Percentiles rank a stretch among this genome's conserved stretches.
Conservation (phyloP, 2,113 vertebrate genomes). For the Mesitornis unicolor region DNA sequence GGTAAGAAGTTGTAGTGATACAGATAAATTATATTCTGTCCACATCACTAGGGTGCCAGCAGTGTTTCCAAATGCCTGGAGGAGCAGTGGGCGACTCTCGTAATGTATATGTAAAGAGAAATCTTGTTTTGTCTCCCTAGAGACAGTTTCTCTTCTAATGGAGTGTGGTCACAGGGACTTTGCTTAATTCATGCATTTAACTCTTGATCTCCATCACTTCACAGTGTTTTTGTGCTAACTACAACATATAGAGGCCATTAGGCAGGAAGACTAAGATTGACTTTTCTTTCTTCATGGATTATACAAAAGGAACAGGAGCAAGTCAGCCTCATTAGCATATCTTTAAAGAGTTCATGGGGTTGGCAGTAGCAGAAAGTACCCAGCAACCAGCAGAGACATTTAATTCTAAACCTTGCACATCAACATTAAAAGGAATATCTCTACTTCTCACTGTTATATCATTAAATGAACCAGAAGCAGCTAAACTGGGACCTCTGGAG, state of each 20-base stretch:
- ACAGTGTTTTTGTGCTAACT: constrained; percentile 50
- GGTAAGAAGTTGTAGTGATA: neutral
- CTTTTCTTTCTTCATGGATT: constrained; percentile 56
- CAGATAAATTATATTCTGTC: constrained; percentile 54
- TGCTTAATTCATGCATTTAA: constrained; percentile 56
- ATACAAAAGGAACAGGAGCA: constrained; percentile 41
- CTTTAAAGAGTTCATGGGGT: constrained; percentile 49
- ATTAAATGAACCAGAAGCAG: constrained; percentile 36
- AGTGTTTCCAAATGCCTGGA: constrained; percentile 28
- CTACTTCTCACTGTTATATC: neutral
- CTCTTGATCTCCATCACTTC: constrained; percentile 1
- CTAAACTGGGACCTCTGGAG: constrained; percentile 44
- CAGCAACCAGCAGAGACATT: constrained; percentile 52
- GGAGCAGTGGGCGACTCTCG: constrained; percentile 34
- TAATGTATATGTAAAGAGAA: constrained; percentile 45
- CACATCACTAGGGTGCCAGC: constrained; percentile 13
- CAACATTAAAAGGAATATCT: constrained; percentile 41
- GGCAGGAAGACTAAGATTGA: constrained; percentile 35
- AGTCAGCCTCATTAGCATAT: constrained; percentile 33
- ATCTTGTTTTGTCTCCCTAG: constrained; percentile 45
- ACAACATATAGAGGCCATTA: constrained; percentile 42
- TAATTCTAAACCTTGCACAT: constrained; percentile 42
- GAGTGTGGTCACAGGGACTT: constrained; percentile 13
- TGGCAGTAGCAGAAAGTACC: constrained; percentile 27
- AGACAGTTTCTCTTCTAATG: constrained; percentile 27